A percentile compares a stretch with the other conserved stretches of the same genome.
Conservation (phyloP, 2,113 vertebrate genomes). For the Phylloscopus whistleri region DNA sequence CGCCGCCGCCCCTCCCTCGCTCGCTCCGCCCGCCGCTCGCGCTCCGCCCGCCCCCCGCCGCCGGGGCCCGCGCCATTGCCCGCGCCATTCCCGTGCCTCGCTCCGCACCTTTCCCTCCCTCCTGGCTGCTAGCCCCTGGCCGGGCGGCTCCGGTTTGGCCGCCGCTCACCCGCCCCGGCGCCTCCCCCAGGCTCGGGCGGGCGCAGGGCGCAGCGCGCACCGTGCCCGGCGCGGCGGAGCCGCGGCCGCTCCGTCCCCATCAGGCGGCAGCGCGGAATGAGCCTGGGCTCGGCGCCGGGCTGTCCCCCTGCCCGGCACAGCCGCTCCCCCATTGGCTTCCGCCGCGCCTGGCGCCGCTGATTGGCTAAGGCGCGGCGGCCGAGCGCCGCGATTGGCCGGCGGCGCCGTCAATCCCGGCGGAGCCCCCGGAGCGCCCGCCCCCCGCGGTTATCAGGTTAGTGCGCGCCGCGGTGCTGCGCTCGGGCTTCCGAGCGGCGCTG, state of each 20-base stretch:
- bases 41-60: too few species aligned
- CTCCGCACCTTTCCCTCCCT: not conserved
- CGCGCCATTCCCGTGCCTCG: not conserved
- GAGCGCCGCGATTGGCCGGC: not conserved
- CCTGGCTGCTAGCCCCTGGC: not conserved
- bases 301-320: not conserved
- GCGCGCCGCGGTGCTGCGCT: slow-evolving; percentile 84
- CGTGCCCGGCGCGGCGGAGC: not conserved
- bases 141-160: not conserved
- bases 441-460: slow-evolving; percentile 89
- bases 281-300: not conserved
- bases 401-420: not conserved
- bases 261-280: not conserved
- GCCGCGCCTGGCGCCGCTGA: not conserved
- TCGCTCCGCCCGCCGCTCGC: not conserved
- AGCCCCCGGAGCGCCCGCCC: slow-evolving; percentile 74
- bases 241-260: not conserved
- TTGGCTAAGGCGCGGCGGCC: not conserved
- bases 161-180: not conserved
- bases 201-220: not conserved
- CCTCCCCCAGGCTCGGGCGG: not conserved
- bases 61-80: not conserved
- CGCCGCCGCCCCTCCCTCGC: not conserved
- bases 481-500: slow-evolving; percentile 86
- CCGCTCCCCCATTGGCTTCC: not conserved